These are phyloP conservation scores for Styela plicata DNA, from an alignment of 23 tunicate species.

Conservation along the genomic window DNA sequence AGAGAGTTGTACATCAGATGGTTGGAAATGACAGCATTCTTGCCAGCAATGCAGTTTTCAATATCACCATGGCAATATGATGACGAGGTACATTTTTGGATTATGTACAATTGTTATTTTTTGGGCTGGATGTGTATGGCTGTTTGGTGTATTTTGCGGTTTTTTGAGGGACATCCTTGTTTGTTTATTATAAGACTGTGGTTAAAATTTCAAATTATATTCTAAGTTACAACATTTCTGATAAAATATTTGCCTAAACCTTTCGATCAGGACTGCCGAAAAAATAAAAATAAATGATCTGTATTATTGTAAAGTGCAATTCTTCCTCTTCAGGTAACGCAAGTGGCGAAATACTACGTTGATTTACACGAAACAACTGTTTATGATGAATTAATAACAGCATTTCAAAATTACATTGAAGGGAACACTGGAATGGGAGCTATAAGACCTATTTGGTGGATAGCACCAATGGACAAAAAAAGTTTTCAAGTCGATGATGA, in stretches of 20 bases:
- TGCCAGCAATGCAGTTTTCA: slow-evolving; percentile 87
- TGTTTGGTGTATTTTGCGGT: no score
- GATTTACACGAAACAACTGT: slow-evolving; percentile 60
- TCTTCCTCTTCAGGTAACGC: slow-evolving; percentile 16
- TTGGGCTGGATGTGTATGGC: no score
- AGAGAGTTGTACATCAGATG: slow-evolving; percentile 81
- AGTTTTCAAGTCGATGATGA: slow-evolving; percentile 65
- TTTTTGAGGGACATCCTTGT: no score
- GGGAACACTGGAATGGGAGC: slow-evolving; percentile 63
- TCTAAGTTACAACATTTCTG: no score
- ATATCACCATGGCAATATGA: slow-evolving; percentile 95
- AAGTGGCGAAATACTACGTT: slow-evolving; percentile 47
- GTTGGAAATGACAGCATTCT: slow-evolving; percentile 70
- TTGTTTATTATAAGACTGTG: no score
- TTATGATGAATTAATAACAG: slow-evolving; percentile 43
- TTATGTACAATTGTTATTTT: no score
- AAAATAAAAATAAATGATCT: no score
- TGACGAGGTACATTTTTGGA: slow-evolving; percentile 33
- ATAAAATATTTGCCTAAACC: no score
- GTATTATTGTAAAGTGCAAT: neutral
- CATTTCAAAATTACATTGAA: slow-evolving; percentile 41
- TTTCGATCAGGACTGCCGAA: no score
- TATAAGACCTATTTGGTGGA: slow-evolving; percentile 90
- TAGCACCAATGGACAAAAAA: slow-evolving; percentile 31
- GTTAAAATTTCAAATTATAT: no score